Base-by-base conservation (phyloP, 2,888 invertebrate genomes). In the Drosophila nigricruria region DNA sequence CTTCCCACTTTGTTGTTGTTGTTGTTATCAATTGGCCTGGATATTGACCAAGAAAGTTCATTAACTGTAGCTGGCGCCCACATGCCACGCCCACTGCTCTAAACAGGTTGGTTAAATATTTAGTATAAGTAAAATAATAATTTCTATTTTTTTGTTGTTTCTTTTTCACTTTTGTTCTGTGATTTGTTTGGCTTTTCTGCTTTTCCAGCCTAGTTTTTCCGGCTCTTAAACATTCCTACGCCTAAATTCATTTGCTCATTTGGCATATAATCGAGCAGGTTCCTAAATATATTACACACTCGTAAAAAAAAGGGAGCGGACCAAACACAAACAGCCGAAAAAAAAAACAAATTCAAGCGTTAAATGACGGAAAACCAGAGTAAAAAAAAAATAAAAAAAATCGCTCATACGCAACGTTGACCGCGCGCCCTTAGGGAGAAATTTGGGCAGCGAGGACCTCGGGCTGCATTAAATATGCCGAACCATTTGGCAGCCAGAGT, bases 341-440 rank as follows among this genome's bases (percentile, higher is more conserved):
- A 42, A 23, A 42, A 52, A 52, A 32, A 32, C 5, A 40, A 34
- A 36, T 5, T 32, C 56, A 25, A 47, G n/a, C 69, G 60, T 50
- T 63, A 65, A 69, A 40, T 27, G 58, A 67, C 36, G 50, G 42
- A 25, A 56, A 49, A 30, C 49, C 18, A 0, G 49, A 32, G 32
- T 18, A 49, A 49, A 49, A 40, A 38, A n/a, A 4, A 36, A 23
- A 56, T n/a, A n/a, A n/a, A n/a, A n/a, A 63, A 77, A 73, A 80
- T 82, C 79, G 79, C 83, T 81, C 89, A 84, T 88, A 82, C 88
- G 88, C 80, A 72, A 40, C 62, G 71, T 56, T 50, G 56, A 32
- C 64, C 54, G 25, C 32, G 20, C 49, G 14, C 52, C 60, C 50
- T 64, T 57, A 50, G 59, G 64, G 25, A 32, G 23, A 16, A 30